A percentile compares a stretch with the other conserved stretches of the same genome.
These are phyloP conservation scores for Gryllus bimaculatus DNA, from an alignment of 1,140 invertebrate genomes.

Conservation along the genomic window DNA sequence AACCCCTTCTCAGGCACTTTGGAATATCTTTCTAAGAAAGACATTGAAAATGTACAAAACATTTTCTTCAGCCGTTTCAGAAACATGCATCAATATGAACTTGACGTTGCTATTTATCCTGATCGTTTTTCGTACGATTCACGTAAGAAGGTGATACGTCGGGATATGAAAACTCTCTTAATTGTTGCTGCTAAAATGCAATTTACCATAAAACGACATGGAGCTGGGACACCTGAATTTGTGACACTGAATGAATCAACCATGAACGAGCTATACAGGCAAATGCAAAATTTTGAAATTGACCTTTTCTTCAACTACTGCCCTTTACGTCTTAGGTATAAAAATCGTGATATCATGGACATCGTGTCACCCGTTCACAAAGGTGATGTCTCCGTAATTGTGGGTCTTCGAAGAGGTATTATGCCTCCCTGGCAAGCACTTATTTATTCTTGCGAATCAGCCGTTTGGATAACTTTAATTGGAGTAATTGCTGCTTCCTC, in stretches of 20 bases:
- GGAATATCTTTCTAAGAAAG: too few species aligned
- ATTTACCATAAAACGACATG: too few species aligned
- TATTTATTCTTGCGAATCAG: neutral
- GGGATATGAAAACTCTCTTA: too few species aligned
- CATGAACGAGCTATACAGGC: neutral
- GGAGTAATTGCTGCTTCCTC: neutral
- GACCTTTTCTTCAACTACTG: neutral
- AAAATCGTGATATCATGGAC: neutral
- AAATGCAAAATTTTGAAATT: neutral
- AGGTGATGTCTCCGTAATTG: neutral
- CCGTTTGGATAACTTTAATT: neutral
- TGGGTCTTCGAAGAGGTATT: neutral
- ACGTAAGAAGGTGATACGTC: too few species aligned
- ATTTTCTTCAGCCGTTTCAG: too few species aligned
- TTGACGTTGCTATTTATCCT: too few species aligned
- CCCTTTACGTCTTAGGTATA: neutral
- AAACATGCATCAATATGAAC: too few species aligned
- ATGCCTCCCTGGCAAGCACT: neutral
- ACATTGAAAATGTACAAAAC: too few species aligned
- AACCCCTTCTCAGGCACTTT: too few species aligned
- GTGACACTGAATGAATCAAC: neutral
- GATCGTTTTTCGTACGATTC: too few species aligned
- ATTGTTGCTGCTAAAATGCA: too few species aligned
- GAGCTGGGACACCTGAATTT: neutral
- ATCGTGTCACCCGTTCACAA: neutral